Evolutionary conservation across 2,113 vertebrate genomes (phyloP).

Genomic region (Rhynchomys soricoides): DNA sequence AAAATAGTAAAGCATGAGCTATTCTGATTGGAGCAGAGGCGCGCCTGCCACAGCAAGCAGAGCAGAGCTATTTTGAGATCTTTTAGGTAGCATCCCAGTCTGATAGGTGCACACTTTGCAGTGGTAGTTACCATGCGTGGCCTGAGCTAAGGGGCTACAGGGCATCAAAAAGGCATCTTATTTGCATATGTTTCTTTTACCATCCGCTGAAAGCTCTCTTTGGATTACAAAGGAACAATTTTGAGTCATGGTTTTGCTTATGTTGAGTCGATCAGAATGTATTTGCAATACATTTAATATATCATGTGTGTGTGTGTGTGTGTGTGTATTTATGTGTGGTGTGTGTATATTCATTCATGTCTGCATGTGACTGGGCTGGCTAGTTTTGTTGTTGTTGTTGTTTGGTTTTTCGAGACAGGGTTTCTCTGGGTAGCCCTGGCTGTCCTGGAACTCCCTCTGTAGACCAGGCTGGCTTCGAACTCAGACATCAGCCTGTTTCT

Average conservation of each 20-base stretch:
- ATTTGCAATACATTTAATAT: neutral
- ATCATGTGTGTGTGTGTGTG: neutral
- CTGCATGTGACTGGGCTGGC: neutral
- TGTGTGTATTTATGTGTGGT: neutral
- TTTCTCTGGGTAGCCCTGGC: too few species aligned
- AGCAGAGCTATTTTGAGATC: slow-evolving; percentile 74
- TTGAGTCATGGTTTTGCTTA: slow-evolving; percentile 11
- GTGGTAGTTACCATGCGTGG: neutral
- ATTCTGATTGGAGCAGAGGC: neutral
- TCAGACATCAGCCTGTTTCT: too few species aligned
- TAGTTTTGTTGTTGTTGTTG: too few species aligned
- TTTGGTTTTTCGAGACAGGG: too few species aligned
- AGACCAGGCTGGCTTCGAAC: too few species aligned
- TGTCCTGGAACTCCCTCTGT: too few species aligned
- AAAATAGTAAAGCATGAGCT: slow-evolving; percentile 76
- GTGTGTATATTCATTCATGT: neutral
- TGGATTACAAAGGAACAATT: slow-evolving; percentile 26
- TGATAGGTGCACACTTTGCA: slow-evolving; percentile 14
- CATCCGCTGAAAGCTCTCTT: neutral
- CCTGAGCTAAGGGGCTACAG: slow-evolving; percentile 2
- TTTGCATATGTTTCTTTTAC: slow-evolving; percentile 56
- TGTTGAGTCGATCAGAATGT: neutral
- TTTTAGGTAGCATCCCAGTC: slow-evolving; percentile 70
- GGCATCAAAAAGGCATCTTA: neutral
- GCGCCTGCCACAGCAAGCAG: slow-evolving; percentile 28